A percentile compares a stretch with the other conserved stretches of the same genome.
Evolutionary conservation across 2,797 vertebrate genomes (phyloP).

Genomic region (Muraenolepis orangiensis): DNA sequence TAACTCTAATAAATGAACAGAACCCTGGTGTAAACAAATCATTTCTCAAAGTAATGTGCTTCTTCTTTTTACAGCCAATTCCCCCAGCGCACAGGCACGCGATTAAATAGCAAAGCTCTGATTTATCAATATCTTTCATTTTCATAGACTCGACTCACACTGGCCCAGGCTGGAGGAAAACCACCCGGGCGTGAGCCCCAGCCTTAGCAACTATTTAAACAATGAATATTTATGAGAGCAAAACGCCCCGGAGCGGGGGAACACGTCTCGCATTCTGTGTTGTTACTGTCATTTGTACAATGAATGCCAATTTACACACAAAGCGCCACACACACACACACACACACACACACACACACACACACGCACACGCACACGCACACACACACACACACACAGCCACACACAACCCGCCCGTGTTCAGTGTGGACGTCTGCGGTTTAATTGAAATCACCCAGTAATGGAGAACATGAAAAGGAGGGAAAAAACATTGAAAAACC

Average conservation of each 20-base stretch:
- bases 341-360: not conserved
- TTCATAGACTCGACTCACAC: conserved; percentile 43
- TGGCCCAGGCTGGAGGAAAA: conserved; percentile 32
- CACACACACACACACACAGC: conserved; percentile 15
- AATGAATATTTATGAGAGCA: conserved; percentile 67
- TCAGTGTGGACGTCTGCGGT: conserved; percentile 33
- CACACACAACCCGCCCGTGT: conserved; percentile 6
- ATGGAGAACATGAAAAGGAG: conserved; percentile 19
- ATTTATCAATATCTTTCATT: conserved; percentile 36
- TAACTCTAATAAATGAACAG: not conserved
- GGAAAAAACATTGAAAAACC: too few species aligned
- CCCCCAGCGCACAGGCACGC: conserved; percentile 4
- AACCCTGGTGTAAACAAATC: not conserved
- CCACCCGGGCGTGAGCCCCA: conserved; percentile 35
- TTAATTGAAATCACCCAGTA: conserved; percentile 30
- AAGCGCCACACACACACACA: conserved; percentile 23
- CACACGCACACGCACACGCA: not conserved
- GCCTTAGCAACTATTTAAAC: conserved; percentile 45
- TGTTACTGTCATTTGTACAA: conserved; percentile 52
- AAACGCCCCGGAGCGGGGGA: conserved; percentile 50
- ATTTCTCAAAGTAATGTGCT: not conserved
- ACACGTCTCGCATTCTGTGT: conserved; percentile 55
- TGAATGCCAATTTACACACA: conserved; percentile 49
- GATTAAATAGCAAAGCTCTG: conserved; percentile 19
- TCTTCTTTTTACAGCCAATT: not conserved